Evolutionary conservation across 92 coral and sea anemone species (phyloP), one percentile per base, ranked within the genome.

Genomic region (Bergia sp.): DNA sequence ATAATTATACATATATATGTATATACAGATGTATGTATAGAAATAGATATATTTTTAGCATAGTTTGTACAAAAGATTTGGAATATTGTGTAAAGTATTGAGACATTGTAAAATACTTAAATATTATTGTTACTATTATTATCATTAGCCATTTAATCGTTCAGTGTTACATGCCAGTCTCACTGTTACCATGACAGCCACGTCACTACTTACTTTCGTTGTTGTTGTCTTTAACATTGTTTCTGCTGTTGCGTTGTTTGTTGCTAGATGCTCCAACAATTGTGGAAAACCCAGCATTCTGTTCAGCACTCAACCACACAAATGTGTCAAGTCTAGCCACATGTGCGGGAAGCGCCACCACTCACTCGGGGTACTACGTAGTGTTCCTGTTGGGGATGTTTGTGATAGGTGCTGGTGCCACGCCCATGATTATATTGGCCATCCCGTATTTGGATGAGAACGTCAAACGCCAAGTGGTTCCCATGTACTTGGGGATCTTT

Each of bases 361-460:
- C 78, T 42, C 85, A 84, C 82, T 69, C 71, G 90, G 90, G 92
- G 15, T 89, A 95, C 89, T 92, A 89, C 86, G 82, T 82, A 36
- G 39, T 95, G 75, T 95, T 93, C 89, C 76, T 92, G 71, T 29
- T 93, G 76, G 98, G 98, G 12, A 95, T 95, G 96, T 80, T 91
- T 47, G 57, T 93, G 23, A 90, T 83, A 11, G 98, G 98, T 2
- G 86, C 81, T 4, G 98, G 93, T 2, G 93, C 87, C 72, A 55
- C 94, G 73, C 96, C 98, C 55, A 53, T 91, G 82, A 90, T 88
- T 58, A 86, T 86, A 23, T 89, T 95, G 77, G 98, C 96, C 61
- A 81, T 93, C 2, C 90, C 98, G 5, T 93, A 91, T 61, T 39
- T 95, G 88, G 98, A 95, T 82, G 96, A 95, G 77, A 95, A 94